Evolutionary conservation across 2,113 vertebrate genomes (phyloP).

Genomic region (Brachyhypopomus gauderio): DNA sequence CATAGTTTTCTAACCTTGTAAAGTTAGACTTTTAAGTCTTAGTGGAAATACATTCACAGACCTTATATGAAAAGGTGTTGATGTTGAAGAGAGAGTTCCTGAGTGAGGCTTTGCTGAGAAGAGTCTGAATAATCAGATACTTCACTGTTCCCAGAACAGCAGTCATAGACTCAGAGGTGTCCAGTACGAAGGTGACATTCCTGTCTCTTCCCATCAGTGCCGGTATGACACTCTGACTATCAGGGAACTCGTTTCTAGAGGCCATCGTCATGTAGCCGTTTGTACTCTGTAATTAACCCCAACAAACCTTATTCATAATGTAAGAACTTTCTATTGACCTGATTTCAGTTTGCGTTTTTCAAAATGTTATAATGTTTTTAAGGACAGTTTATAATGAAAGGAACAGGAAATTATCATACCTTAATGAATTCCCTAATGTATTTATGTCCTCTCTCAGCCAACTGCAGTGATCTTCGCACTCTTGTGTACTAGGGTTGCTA

Average conservation of each 20-base stretch:
- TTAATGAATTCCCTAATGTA: slow-evolving; percentile 12
- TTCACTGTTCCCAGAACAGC: slow-evolving; percentile 63
- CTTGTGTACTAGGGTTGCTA: slow-evolving; percentile 48
- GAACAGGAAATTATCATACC: slow-evolving; percentile 11
- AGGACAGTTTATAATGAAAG: not conserved
- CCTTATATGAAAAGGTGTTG: slow-evolving; percentile 68
- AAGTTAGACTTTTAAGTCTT: not conserved
- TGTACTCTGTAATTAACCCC: not conserved
- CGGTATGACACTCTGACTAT: slow-evolving; percentile 46
- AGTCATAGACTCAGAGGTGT: slow-evolving; percentile 65
- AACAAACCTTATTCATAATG: not conserved
- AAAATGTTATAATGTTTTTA: too few relatives aligned
- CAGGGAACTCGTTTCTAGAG: slow-evolving; percentile 2
- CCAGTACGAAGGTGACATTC: slow-evolving; percentile 66
- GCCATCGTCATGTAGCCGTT: slow-evolving; percentile 41
- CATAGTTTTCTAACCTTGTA: not conserved
- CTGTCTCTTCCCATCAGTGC: slow-evolving; percentile 60
- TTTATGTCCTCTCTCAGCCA: not conserved
- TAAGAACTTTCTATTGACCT: not conserved
- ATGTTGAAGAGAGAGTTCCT: slow-evolving; percentile 73
- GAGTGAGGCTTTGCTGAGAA: slow-evolving; percentile 65
- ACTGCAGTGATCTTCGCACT: slow-evolving; percentile 6
- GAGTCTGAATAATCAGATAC: slow-evolving; percentile 65
- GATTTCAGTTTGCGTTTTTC: not conserved
- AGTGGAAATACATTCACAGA: slow-evolving; percentile 30